Base-by-base conservation (phyloP, 2,888 invertebrate species). In the Drosophila meridionalis region DNA sequence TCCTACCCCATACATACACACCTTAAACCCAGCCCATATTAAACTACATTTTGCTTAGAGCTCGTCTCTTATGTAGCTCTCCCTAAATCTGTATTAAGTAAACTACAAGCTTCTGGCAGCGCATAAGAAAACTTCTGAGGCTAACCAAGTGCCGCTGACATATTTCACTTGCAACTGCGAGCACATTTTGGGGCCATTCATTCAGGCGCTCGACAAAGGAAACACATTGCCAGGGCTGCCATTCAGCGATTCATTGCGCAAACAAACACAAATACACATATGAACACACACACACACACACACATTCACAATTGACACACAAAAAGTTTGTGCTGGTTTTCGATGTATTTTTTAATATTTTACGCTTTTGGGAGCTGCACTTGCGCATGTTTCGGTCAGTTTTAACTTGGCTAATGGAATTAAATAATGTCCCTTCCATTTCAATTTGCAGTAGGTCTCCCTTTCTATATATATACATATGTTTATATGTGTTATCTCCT, bases 371-470 rank as follows among this genome's bases (percentile, higher is more conserved):
- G 26, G 9, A n/a, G n/a, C 50, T 45, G 48, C 34, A 32, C 34
- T n/a, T 45, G 48, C 53, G 50, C 64, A 55, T 61, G 40, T 14
- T 40, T 48, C 5, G 69, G 69, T 3, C 64, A 59, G 59, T 64
- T 76, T 73, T 71, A 80, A 65, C 64, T 69, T 58, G 60, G 62
- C 76, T 85, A 80, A 82, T 83, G 80, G 75, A 80, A 85, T 82
- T 74, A 74, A 64, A 76, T 70, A 65, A 69, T 64, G 62, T 64
- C 48, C 72, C 70, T 73, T 75, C 53, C 45, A 52, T 68, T 69
- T 68, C 68, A 72, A 71, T 81, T 67, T 67, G n/a, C 67, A 28
- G 40, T 40, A 30, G 43, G 45, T 34, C 3, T 14, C 14, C 7
- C 38, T 5, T 9, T 40, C 20, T 20, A 20, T 1, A 20, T 1